These are phyloP conservation scores for Petrocephalus sullivani DNA, from an alignment of 2,797 vertebrate species.

Conservation along the genomic window DNA sequence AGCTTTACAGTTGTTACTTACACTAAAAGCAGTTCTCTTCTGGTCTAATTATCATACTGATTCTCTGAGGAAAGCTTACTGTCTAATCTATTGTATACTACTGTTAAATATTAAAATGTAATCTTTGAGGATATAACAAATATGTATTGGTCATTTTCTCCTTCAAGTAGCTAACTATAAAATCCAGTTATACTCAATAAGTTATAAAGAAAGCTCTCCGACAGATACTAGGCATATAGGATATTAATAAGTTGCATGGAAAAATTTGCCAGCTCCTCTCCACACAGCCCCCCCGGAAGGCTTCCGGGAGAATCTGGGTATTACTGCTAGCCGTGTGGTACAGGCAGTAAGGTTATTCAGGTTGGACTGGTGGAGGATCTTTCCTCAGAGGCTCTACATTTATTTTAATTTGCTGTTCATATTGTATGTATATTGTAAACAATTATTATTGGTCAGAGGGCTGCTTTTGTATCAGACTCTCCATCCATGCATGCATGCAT, in stretches of 20 bases:
- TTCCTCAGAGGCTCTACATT: too few species aligned
- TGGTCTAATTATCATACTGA: background rate
- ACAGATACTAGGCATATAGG: background rate
- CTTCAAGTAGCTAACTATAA: background rate
- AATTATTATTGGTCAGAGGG: background rate
- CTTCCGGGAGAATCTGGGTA: background rate
- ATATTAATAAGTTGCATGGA: background rate
- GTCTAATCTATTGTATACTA: background rate
- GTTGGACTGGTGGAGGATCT: too few species aligned
- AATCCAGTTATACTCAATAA: background rate
- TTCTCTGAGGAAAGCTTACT: too few species aligned
- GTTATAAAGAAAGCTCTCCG: background rate
- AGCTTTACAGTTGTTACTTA: background rate
- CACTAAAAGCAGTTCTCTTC: background rate
- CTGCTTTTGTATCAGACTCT: background rate
- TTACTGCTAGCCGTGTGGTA: too few species aligned
- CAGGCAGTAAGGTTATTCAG: too few species aligned
- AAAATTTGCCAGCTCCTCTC: background rate
- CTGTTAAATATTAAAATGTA: background rate
- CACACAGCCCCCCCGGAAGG: background rate
- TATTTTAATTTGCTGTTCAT: background rate
- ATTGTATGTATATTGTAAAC: background rate
- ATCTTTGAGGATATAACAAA: background rate
- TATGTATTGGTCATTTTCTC: background rate
- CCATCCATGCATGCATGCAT: background rate